A percentile compares a stretch with the other conserved stretches of the same genome.
Conservation (phyloP, 2,888 invertebrate species). For the Diaperis boleti region DNA sequence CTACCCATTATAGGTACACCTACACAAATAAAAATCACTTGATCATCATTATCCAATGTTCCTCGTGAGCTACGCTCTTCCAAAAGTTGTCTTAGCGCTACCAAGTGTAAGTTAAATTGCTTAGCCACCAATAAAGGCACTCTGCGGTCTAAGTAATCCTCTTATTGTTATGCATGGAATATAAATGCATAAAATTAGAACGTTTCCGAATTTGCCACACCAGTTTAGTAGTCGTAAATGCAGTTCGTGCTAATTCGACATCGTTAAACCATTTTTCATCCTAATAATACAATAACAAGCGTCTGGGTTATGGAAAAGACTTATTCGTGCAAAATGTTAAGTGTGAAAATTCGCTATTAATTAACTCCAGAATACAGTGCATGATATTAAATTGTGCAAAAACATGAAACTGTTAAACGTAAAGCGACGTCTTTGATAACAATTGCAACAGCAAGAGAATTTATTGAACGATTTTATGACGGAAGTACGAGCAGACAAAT, state of each 20-base stretch:
- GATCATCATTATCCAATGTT: no score
- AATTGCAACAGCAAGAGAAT: not conserved
- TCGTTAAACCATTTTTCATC: constrained; percentile 4
- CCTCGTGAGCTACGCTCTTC: no score
- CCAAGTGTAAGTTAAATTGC: constrained; percentile 21
- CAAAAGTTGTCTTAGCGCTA: not conserved
- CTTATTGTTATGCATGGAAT: constrained; percentile 37
- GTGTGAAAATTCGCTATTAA: no score
- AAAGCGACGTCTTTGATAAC: not conserved
- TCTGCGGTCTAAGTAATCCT: constrained; percentile 25
- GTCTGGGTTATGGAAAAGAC: no score
- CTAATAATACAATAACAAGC: no score
- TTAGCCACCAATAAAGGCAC: constrained; percentile 20
- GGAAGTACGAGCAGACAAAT: not conserved
- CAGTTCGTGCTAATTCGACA: constrained; percentile 20
- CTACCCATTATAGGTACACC: no score
- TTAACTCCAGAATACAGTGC: not conserved
- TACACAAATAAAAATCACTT: no score
- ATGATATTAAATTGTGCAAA: not conserved
- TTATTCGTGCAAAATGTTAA: no score
- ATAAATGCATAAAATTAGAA: constrained; percentile 39
- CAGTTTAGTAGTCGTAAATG: constrained; percentile 22
- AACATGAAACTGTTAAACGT: not conserved
- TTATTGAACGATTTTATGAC: not conserved
- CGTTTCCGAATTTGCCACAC: constrained; percentile 10